Base-by-base conservation (phyloP, 1,140 invertebrate genomes). In the Dryas iulia region DNA sequence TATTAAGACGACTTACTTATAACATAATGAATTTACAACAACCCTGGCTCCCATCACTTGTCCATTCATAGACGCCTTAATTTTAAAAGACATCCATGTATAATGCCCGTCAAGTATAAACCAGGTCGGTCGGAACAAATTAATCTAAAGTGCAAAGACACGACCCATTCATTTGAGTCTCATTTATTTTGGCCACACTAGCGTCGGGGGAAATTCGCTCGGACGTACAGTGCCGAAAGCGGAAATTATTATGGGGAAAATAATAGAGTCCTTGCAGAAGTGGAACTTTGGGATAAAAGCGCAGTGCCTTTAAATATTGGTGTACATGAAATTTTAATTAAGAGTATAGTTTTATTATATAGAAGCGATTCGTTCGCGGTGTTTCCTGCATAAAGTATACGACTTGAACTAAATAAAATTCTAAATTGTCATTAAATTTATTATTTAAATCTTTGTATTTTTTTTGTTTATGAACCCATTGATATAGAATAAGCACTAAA, bases 121-220 rank as follows among this genome's bases (percentile, higher is more conserved):
- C 18, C 61, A 31, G 61, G 30, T 63, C 61, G 52, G 47, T 63
- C 52, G 21, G 28, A 63, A 33, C 61, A 33, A 63, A 63, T 63
- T 63, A 63, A 63, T 63, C 61, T 63, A 24, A 63, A 56, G 61
- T 54, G 61, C 61, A 63, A 63, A 33, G 52, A 56, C 61, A 11
- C 47, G 26, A 53, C 28, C 61, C 31, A 63, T 56, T 63, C 54
- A 63, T 31, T 63, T 21, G n/a, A 61, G 59, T 56, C 26, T 62
- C 60, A 53, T 28, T 62, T 62, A 62, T 62, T 62, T 62, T 14
- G 39, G 26, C 25, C 35, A 23, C 35, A 53, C 59, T 14, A 33
- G 14, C 47, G 61, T 14, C 61, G 26, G 6, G 61, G 61, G 61
- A 63, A 61, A 61, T 61, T 21, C 18, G 39, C 59, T 28, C 39